A percentile compares a stretch with the other conserved stretches of the same genome.
phyloP scores from a whole-genome alignment of 2,797 vertebrate genomes.

The Bryconaethiops microstoma region DNA sequence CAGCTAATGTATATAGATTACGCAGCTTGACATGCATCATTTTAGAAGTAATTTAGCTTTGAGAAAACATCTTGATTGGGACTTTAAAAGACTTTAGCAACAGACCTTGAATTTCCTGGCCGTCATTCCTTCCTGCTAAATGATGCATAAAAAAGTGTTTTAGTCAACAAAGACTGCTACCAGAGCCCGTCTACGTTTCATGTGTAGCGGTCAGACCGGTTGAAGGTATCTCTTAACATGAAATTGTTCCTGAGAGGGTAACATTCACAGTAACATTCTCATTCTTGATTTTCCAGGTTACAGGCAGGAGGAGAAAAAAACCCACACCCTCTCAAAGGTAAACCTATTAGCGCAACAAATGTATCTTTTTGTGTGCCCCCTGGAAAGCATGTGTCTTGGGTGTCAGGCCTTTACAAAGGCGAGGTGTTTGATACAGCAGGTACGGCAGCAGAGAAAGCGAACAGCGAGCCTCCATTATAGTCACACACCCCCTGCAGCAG shows the following conservation, averaged over 20 bases:
- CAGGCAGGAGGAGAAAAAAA: constrained; percentile 59
- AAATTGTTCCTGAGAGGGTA: constrained; percentile 45
- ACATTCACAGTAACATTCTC: constrained; percentile 60
- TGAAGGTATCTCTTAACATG: constrained; percentile 41
- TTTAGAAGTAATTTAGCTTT: neutral
- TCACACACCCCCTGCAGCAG: constrained; percentile 64
- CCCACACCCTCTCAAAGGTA: constrained; percentile 67
- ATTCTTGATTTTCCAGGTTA: constrained; percentile 59
- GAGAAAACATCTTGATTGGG: constrained; percentile 9
- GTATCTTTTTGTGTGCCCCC: constrained; percentile 66
- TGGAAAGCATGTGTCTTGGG: constrained; percentile 65
- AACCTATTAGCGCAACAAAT: constrained; percentile 76
- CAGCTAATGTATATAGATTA: neutral
- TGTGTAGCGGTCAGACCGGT: neutral
- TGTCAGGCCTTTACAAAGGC: constrained; percentile 72
- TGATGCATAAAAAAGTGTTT: neutral
- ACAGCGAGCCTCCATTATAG: constrained; percentile 71
- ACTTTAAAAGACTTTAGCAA: neutral
- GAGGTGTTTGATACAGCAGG: constrained; percentile 69
- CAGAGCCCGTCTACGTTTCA: neutral
- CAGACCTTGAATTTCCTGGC: neutral
- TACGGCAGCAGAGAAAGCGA: constrained; percentile 61
- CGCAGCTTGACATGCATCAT: neutral
- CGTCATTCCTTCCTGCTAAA: neutral
- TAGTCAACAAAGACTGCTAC: constrained; percentile 4